Evolutionary conservation across 2,113 vertebrate species (phyloP).

Genomic region (Malaclemys terrapin): DNA sequence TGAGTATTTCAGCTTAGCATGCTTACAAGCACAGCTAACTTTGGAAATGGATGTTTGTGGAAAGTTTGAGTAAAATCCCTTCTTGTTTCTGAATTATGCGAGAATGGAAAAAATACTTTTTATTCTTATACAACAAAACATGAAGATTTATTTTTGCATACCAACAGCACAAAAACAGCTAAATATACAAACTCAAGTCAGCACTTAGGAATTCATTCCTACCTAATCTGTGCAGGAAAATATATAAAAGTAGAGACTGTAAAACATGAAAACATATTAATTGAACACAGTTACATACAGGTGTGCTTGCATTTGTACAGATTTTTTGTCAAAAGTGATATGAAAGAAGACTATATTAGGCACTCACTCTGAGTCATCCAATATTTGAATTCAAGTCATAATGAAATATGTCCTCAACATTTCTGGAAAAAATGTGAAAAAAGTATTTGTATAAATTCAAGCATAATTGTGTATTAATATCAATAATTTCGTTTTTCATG

Average conservation of each 20-base stretch:
- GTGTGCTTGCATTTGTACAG: not conserved
- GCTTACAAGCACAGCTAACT: not conserved
- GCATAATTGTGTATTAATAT: not conserved
- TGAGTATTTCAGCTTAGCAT: not conserved
- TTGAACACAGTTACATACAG: not conserved
- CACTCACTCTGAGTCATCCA: not conserved
- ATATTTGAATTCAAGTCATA: not conserved
- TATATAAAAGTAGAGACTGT: not conserved
- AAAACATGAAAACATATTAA: not conserved
- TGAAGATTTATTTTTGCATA: not conserved
- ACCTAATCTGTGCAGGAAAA: not conserved
- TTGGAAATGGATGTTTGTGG: fast-evolving
- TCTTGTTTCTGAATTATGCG: not conserved
- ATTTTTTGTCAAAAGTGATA: not conserved
- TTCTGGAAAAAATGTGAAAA: not conserved
- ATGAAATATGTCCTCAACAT: not conserved
- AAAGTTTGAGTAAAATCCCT: not conserved
- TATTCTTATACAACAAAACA: not conserved
- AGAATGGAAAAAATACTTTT: not conserved
- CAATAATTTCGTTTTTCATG: not conserved
- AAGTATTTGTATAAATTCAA: not conserved
- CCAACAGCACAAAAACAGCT: not conserved
- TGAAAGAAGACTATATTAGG: not conserved
- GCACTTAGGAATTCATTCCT: not conserved
- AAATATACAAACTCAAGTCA: not conserved